These are phyloP conservation scores for Cathartes aura DNA, from an alignment of 2,113 vertebrate species.

Conservation along the genomic window DNA sequence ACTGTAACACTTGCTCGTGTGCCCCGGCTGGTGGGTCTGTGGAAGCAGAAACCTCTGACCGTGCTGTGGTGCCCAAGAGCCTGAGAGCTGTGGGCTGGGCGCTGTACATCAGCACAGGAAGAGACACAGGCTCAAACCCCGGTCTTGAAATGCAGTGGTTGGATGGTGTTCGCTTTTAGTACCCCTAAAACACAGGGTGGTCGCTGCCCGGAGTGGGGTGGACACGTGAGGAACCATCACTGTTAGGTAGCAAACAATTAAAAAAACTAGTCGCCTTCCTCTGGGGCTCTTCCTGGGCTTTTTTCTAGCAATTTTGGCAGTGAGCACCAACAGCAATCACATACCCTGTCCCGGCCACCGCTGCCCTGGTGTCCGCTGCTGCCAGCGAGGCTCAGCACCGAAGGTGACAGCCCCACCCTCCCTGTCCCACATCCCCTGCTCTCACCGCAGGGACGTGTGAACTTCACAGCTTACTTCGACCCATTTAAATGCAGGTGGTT, in stretches of 20 bases:
- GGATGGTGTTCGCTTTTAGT: background rate
- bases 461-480: background rate
- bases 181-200: background rate
- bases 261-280: fast-evolving
- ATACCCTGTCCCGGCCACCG: fast-evolving
- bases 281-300: background rate
- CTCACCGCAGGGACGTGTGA: background rate
- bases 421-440: background rate
- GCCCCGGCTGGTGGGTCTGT: background rate
- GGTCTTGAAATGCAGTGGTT: background rate
- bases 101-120: background rate
- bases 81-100: background rate
- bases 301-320: background rate
- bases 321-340: background rate
- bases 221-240: fast-evolving
- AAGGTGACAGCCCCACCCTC: background rate
- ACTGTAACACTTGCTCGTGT: fast-evolving
- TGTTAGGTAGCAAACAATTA: background rate
- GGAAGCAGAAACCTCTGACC: background rate
- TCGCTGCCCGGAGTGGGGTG: too few species aligned
- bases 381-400: background rate
- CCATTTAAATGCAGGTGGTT: background rate
- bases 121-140: background rate
- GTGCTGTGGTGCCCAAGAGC: background rate
- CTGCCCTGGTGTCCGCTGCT: background rate